Evolutionary conservation across 2,113 vertebrate species (phyloP), one percentile per base, ranked within the genome.

Genomic region (Apaloderma vittatum): DNA sequence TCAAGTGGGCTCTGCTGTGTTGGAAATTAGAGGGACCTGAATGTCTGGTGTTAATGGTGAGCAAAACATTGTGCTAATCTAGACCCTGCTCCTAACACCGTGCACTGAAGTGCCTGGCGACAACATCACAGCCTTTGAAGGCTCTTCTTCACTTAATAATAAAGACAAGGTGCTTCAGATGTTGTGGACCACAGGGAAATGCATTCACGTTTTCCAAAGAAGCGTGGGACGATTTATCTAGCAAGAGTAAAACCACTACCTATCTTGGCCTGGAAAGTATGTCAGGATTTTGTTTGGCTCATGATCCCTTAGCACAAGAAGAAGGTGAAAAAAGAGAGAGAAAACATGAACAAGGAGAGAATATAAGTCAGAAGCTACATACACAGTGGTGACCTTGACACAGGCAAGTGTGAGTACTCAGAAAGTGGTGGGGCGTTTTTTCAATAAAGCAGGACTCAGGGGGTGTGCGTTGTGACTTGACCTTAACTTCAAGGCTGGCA

Each of bases 1-100:
- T 73, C 57, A 49, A 88, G 51, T 76, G 55, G n/a, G 34, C 70
- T 83, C 26, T 78, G 54, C 75, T 67, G 22, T 78, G 57, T 80
- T 95, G 73, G 52, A 93, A 94, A 86, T 88, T 18, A 84, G 63
- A 65, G 46, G 71, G 34, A 52, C 21, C 48, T 71, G 67, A 90
- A 46, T 81, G 45, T 57, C 65, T 95, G 63, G 23, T 5, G 0
- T 77, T 95, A 90, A 82, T 37, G 74, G 65, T 27, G 72, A 92
- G 52, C 46, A 52, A 78, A 95, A 68, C 45, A 61, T 29, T 29
- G 57, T 65, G 40, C 86, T 92, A 55, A 57, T 65, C 76, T 43
- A 74, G 48, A 30, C 36, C 49, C 62, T 82, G 24, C 49, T 73
- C 62, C 46, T 88, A 51, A 76, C 36, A 46, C 19, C 3, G 0